Evolutionary conservation across 2,797 vertebrate genomes (phyloP), one percentile per base, ranked within the genome.

Genomic region (Molossus molossus): DNA sequence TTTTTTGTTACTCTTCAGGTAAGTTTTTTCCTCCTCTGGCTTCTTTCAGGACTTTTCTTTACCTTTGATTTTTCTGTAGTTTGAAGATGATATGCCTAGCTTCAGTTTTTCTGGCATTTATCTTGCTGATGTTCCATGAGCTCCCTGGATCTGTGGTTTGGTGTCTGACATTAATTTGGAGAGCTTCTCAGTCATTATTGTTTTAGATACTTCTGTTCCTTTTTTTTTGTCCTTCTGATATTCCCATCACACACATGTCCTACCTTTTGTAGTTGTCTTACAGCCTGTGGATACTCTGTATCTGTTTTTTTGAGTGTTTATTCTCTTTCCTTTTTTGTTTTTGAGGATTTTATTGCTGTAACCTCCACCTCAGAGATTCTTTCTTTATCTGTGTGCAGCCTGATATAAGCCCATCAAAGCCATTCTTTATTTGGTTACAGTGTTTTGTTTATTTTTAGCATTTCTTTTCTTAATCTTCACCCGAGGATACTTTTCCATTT

Each of bases 1-100:
- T 92, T 79, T 17, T 85, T 73, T 83, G 69, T 65, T 87, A 9
- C n/a, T 93, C 40, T 87, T 21, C 60, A 45, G n/a, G 48, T 76
- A 33, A 77, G 50, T 4, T 8, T 15, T 37, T 60, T 27, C 15
- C n/a, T 13, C 62, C 67, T 6, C 15, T 45, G 57, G 57, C 50
- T 65, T 58, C 29, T 77, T 83, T 60, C 11, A 57, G 21, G 57
- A 27, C 29, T 58, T 67, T 37, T 70, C 17, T 82, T 20, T 79
- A 27, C 57, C 21, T 75, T 82, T 62, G 65, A 7, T 64, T 60
- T 60, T 86, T 86, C 67, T 93, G 2, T 69, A 14, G 33, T 69
- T 60, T 83, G 79, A 67, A 81, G 37, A 62, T 48, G 58, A n/a
- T 77, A n/a, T 25, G 18, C 17, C 1, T 62, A 48, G 29, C 60